A percentile compares a stretch with the other conserved stretches of the same genome.
These are phyloP conservation scores for Oegoconia quadripuncta DNA, from an alignment of 2,888 invertebrate species.

Conservation along the genomic window DNA sequence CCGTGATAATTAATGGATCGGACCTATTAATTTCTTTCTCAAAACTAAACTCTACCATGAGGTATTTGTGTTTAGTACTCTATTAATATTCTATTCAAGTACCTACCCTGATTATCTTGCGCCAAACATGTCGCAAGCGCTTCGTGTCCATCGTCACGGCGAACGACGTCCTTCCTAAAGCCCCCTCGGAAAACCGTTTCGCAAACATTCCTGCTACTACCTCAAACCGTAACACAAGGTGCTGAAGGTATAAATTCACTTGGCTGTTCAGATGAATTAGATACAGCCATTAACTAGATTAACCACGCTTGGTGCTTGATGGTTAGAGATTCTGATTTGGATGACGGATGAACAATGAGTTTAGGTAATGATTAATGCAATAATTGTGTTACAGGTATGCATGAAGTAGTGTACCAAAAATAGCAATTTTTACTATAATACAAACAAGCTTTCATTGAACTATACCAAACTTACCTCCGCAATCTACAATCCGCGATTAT, in stretches of 20 bases:
- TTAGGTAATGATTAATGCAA: too few species aligned
- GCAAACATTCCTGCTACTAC: slow-evolving; percentile 30
- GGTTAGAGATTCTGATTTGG: slow-evolving; percentile 32
- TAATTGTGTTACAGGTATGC: too few species aligned
- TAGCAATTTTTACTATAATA: too few species aligned
- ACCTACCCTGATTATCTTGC: neutral
- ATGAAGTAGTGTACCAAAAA: too few species aligned
- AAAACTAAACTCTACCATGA: too few species aligned
- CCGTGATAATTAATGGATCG: too few species aligned
- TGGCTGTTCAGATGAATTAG: slow-evolving; percentile 22
- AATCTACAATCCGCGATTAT: too few species aligned
- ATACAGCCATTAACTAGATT: slow-evolving; percentile 58
- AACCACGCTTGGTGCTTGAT: slow-evolving; percentile 51
- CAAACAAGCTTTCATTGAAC: too few species aligned
- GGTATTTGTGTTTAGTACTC: too few species aligned
- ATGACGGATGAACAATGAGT: too few species aligned
- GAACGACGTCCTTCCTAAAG: slow-evolving; percentile 52
- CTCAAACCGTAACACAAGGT: slow-evolving; percentile 28
- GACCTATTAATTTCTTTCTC: too few species aligned
- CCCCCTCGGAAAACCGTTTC: slow-evolving; percentile 45
- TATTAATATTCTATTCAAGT: neutral
- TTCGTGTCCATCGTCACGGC: slow-evolving; percentile 45
- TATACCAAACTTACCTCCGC: too few species aligned
- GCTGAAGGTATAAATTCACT: slow-evolving; percentile 27
- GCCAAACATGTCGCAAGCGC: slow-evolving; percentile 39